Conservation (phyloP, 2,888 invertebrate genomes). For the Aleiodes leptofemur region DNA sequence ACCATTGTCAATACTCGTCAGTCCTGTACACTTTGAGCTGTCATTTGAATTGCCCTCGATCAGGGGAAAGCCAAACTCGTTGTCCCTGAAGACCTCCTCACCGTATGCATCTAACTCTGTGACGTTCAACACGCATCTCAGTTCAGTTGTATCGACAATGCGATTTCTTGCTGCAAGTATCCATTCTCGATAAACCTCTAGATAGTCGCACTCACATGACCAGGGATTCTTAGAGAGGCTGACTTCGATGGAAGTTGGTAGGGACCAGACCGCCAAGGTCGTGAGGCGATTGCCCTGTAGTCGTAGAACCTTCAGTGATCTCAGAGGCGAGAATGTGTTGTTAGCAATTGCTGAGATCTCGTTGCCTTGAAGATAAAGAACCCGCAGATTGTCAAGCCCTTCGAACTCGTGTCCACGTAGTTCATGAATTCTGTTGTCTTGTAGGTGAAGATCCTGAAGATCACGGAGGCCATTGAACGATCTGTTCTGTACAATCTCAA, state of each 20-base stretch:
- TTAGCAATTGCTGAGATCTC: slow-evolving; percentile 83
- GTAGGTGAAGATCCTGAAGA: slow-evolving; percentile 85
- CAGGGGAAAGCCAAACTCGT: slow-evolving; percentile 78
- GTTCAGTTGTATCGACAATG: slow-evolving; percentile 80
- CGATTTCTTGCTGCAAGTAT: slow-evolving; percentile 80
- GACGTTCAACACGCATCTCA: slow-evolving; percentile 83
- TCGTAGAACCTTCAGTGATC: slow-evolving; percentile 81
- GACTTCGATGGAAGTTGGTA: slow-evolving; percentile 81
- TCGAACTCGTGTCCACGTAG: slow-evolving; percentile 89
- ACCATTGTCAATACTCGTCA: slow-evolving; percentile 82
- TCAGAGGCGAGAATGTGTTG: slow-evolving; percentile 82
- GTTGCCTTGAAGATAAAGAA: slow-evolving; percentile 86
- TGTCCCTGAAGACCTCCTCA: slow-evolving; percentile 78
- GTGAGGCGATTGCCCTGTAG: slow-evolving; percentile 85
- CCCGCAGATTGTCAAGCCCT: slow-evolving; percentile 83
- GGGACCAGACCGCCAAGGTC: slow-evolving; percentile 84
- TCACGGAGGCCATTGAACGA: slow-evolving; percentile 90
- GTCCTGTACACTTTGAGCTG: slow-evolving; percentile 77
- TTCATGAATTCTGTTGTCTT: slow-evolving; percentile 83
- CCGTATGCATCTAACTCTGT: slow-evolving; percentile 78
- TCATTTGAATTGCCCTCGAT: slow-evolving; percentile 70
- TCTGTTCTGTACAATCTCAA: slow-evolving; percentile 87
- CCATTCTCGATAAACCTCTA: slow-evolving; percentile 86
- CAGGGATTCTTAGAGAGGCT: slow-evolving; percentile 86
- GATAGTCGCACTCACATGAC: slow-evolving; percentile 90